These are phyloP conservation scores for Callopanchax toddi DNA, from an alignment of 2,113 vertebrate species.

Conservation along the genomic window DNA sequence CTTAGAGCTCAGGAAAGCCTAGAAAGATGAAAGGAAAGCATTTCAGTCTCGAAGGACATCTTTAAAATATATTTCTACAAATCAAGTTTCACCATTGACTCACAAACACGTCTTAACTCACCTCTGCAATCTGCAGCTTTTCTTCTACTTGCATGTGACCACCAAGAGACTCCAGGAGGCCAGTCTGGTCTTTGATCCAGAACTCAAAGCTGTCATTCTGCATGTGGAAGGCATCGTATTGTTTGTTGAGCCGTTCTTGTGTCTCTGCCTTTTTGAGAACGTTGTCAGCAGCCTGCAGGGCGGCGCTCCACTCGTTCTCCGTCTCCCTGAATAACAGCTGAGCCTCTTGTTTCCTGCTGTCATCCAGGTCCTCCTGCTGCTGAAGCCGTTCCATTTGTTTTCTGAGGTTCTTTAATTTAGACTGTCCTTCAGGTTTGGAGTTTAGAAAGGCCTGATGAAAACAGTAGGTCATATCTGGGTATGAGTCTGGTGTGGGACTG, in stretches of 20 bases:
- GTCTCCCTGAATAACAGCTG: slow-evolving; percentile 27
- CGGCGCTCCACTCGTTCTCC: slow-evolving; percentile 70
- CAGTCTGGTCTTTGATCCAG: slow-evolving; percentile 67
- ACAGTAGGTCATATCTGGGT: no score
- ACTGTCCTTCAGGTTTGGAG: slow-evolving; percentile 64
- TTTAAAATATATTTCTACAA: no score
- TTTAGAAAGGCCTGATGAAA: slow-evolving; percentile 58
- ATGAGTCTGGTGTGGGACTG: no score
- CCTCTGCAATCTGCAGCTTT: slow-evolving; percentile 44
- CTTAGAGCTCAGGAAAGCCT: slow-evolving; percentile 57
- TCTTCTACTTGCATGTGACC: slow-evolving; percentile 24
- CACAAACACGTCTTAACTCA: no score
- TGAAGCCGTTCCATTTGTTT: slow-evolving; percentile 49
- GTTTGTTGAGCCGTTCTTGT: slow-evolving; percentile 35
- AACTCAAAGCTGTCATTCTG: slow-evolving; percentile 46
- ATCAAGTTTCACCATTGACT: no score
- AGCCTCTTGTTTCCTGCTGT: slow-evolving; percentile 47
- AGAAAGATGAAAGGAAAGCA: no score
- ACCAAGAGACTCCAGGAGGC: slow-evolving; percentile 39
- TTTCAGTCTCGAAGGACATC: no score
- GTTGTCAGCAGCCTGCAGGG: slow-evolving; percentile 60
- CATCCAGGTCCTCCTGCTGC: slow-evolving; percentile 54
- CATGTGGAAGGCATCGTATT: slow-evolving; percentile 44
- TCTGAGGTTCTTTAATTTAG: slow-evolving; percentile 57
- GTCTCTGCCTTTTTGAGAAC: slow-evolving; percentile 35